Evolutionary conservation across 1,140 invertebrate species (phyloP).

Genomic region (Drosophila orena): DNA sequence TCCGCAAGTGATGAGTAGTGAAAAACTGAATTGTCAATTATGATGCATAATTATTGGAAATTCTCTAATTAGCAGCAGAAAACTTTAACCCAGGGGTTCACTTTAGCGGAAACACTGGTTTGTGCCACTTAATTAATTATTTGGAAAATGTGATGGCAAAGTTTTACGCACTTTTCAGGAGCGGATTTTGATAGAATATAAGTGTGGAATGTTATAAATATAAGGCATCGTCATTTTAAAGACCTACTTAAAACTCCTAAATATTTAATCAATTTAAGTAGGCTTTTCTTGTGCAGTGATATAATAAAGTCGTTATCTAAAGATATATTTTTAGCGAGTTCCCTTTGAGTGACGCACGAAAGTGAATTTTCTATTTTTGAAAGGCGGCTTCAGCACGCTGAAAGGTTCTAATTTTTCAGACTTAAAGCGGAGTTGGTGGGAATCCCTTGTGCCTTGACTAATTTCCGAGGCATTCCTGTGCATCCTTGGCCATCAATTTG

Average conservation of each 20-base stretch:
- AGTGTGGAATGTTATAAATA: background rate
- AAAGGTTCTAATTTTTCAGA: background rate
- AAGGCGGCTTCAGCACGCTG: no score
- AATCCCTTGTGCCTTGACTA: constrained; percentile 3
- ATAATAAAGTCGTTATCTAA: no score
- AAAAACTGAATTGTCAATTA: constrained; percentile 54
- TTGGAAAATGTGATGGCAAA: constrained; percentile 1
- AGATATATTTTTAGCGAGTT: no score
- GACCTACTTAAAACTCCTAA: no score
- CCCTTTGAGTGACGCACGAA: background rate
- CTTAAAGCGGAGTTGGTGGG: background rate
- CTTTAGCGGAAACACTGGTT: background rate
- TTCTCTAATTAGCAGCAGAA: constrained; percentile 30
- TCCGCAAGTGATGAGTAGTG: constrained; percentile 46
- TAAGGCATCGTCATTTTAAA: background rate
- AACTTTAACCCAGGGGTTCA: constrained; percentile 21
- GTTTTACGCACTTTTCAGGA: background rate
- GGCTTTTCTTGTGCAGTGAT: no score
- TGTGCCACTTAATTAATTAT: constrained; percentile 20
- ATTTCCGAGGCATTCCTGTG: constrained; percentile 23
- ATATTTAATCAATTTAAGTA: no score
- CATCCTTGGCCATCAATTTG: constrained; percentile 46
- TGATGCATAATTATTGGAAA: constrained; percentile 43
- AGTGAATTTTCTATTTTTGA: background rate
- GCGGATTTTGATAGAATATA: background rate